Conservation (phyloP, 64 coral and sea anemone genomes). For the Dendronephthya gigantea region DNA sequence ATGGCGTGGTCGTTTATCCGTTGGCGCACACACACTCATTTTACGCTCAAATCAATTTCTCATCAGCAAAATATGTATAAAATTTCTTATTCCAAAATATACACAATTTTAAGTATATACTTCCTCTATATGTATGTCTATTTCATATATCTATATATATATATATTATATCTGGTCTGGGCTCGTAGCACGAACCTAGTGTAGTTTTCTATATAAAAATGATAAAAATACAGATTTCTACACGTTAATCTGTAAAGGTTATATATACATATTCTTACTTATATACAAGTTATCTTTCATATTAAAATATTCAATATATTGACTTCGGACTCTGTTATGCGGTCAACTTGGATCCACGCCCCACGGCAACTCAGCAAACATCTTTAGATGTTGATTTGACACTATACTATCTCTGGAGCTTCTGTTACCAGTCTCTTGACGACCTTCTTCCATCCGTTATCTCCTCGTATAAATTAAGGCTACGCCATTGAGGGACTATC, state of each 20-base stretch:
- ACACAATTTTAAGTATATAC: conserved; percentile 4
- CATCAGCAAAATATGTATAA: neutral
- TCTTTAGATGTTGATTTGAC: neutral
- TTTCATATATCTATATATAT: neutral
- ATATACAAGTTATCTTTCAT: neutral
- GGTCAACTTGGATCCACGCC: neutral
- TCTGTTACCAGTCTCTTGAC: neutral
- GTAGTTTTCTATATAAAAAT: neutral
- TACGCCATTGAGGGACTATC: conserved; percentile 13
- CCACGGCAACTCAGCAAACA: neutral
- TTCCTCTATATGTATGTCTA: neutral
- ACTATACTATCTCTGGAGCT: neutral
- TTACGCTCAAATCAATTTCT: too few relatives aligned
- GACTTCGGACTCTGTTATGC: neutral
- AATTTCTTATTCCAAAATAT: conserved; percentile 9
- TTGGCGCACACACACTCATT: too few relatives aligned
- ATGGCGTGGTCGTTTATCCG: too few relatives aligned
- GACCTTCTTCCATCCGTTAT: neutral
- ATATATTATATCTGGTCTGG: neutral
- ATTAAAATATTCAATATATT: neutral
- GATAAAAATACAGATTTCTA: neutral
- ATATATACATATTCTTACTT: neutral
- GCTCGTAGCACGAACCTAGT: neutral
- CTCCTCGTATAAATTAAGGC: neutral
- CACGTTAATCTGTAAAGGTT: neutral